These are phyloP conservation scores for Alaudala cheleensis DNA, from an alignment of 2,113 vertebrate genomes.

Conservation along the genomic window DNA sequence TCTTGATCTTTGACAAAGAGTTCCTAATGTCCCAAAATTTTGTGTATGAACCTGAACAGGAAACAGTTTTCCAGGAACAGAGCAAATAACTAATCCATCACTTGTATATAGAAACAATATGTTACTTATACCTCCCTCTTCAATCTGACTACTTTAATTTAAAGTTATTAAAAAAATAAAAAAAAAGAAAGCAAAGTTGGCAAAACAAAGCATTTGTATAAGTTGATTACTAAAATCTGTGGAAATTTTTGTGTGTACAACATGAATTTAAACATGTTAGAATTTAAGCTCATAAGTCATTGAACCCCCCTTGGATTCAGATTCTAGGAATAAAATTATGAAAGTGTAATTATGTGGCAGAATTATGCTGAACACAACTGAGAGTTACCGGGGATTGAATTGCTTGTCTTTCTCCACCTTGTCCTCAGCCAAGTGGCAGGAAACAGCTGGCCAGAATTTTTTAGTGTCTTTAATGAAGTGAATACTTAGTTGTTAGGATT, in stretches of 20 bases:
- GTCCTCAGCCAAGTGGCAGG: conserved; percentile 83
- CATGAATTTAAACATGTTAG: neutral
- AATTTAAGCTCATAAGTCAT: neutral
- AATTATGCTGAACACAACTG: conserved; percentile 73
- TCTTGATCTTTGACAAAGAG: neutral
- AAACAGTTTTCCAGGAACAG: neutral
- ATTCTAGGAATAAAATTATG: conserved; percentile 66
- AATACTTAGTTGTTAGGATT: conserved; percentile 77
- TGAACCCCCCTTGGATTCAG: conserved; percentile 25
- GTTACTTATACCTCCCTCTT: neutral
- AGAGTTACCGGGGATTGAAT: conserved; percentile 76
- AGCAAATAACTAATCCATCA: neutral
- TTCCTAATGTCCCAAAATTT: neutral
- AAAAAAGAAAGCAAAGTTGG: neutral
- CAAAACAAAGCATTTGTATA: neutral
- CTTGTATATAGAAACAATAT: neutral
- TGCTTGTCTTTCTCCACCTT: conserved; percentile 84
- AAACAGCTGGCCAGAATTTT: conserved; percentile 92
- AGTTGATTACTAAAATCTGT: neutral
- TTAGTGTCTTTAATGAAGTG: conserved; percentile 89
- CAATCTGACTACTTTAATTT: neutral
- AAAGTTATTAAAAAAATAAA: neutral
- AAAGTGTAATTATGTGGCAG: conserved; percentile 73
- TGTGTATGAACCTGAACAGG: neutral
- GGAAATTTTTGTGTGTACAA: neutral